Base-by-base conservation (phyloP, 1,140 invertebrate species). In the Aricia agestis region DNA sequence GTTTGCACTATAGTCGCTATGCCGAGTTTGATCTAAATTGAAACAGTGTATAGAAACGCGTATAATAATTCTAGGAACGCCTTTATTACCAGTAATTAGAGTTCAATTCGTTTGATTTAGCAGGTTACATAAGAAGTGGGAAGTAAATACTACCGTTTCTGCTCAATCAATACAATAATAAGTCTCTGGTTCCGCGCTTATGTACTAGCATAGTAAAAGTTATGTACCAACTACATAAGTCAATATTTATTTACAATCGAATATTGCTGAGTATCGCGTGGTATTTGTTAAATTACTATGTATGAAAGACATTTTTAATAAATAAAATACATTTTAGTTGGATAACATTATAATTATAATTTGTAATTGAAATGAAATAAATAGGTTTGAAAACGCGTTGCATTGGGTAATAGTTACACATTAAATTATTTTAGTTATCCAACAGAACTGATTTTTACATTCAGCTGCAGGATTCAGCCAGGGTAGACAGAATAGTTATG, bases 111-210 rank as follows among this genome's bases (percentile, higher is more conserved):
- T 42, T 42, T 52, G 13, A 15, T 42, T 42, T 42, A 42, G 41
- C 11, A 52, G 4, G 45, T 52, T 52, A 52, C 11, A 52, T 52
- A 1, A 52, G 11, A 13, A 52, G 11, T 52, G 9, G 45, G 45
- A 52, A 52, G 45, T 15, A 15, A 52, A 52, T 52, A 52, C 45
- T 52, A 52, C 45, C 45, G 45, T 52, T 15, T 52, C 10, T 52
- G 45, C 45, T 52, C 45, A 52, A 9, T 52, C 45, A 52, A 52
- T 52, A 52, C 45, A 52, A 52, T 52, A 52, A 52, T 52, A 52
- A 52, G 10, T 52, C 11, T 52, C 45, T 13, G 45, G 9, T 52
- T 52, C 45, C 45, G 3, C 45, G 3, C 10, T 52, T 52, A 52
- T 52, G 45, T 52, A 13, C 45, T 52, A 6, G 45, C n/a, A n/a